Evolutionary conservation across 2,797 vertebrate species (phyloP), one percentile per base, ranked within the genome.

Genomic region (Darevskia nairensis): DNA sequence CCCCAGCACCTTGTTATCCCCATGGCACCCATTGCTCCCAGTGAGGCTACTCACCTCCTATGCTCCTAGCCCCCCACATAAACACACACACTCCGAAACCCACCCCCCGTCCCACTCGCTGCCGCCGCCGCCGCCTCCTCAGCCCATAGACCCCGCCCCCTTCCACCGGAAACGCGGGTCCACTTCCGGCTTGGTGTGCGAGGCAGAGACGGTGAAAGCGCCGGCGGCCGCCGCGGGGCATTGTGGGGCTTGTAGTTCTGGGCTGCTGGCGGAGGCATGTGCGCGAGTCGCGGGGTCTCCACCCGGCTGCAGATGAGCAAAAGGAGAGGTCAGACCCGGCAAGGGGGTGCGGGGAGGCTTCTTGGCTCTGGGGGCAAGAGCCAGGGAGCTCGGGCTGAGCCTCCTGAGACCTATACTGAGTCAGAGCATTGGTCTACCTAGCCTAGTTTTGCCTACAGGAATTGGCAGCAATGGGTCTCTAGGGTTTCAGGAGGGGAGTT

Each of bases 201-300:
- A 8, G 27, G 29, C 11, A 17, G 23, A 25, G 6, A 29, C 10
- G 21, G 21, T 19, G 80, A 7, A 59, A 3, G n/a, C 6, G 9
- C 41, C 8, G 71, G 77, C 84, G 82, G 9, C n/a, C 6, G 71
- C 80, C 84, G 86, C 89, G 15, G 64, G 44, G 91, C 69, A 64
- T 1, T 29, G 29, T 5, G 91, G 91, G 86, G 19, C 2, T 1
- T 6, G 93, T 86, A 88, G 90, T 91, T 6, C 76, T 21, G 1
- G 13, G 29, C 1, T 7, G 19, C 35, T 8, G 0, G 75, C 61
- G 1, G 66, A 44, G 64, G 55, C 85, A 94, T 92, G 93, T 55
- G 84, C n/a, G 88, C 91, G 2, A 84, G 13, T 1, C 76, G 50
- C 8, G 10, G 68, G 3, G 39, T 29, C 35, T 13, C 29, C 4